Evolutionary conservation across 2,797 vertebrate genomes (phyloP), one percentile per base, ranked within the genome.

Genomic region (Podargus strigoides): DNA sequence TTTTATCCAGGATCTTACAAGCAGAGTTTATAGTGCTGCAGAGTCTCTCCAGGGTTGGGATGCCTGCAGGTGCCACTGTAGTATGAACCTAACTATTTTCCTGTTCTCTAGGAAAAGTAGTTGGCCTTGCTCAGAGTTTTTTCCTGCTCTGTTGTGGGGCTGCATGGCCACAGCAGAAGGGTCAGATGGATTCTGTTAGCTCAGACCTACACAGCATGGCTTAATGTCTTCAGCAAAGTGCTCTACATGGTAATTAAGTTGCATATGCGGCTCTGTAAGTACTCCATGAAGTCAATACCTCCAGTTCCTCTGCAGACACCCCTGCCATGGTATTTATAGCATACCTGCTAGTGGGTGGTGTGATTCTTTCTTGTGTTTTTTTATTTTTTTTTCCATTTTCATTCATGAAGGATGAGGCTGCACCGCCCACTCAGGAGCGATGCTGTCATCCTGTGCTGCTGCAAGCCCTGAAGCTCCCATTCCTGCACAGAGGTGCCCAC

Each of bases 341-440:
- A 49, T 34, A 93, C 94, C 93, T 95, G 94, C 72, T 92, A 34
- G 94, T 97, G 96, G 97, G 95, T 67, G 94, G 93, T 95, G 94
- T 94, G 80, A 97, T 92, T 66, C 78, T 93, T 52, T 26, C 12
- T 49, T 27, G 10, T 12, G 15, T 50, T 50, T 28, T 50, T 12
- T 24, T 10, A 20, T 81, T 50, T 49, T 47, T 28, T 22, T 49
- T 7, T 2, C 1, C 10, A 36, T 67, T 94, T 96, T 92, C 95
- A 97, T 96, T 97, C 96, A 97, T 95, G 94, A 96, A 79, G 93
- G 91, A 63, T 90, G 91, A 80, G 86, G 85, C 83, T 92, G 80
- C 12, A 3, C 90, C 39, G 0, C 96, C 95, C 94, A 89, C 95
- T 74, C 53, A 3, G 85, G 91, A 94, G 77, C 26, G 1, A 47